These are phyloP conservation scores for Melinaea menophilus DNA, from an alignment of 2,888 invertebrate species.

Conservation along the genomic window DNA sequence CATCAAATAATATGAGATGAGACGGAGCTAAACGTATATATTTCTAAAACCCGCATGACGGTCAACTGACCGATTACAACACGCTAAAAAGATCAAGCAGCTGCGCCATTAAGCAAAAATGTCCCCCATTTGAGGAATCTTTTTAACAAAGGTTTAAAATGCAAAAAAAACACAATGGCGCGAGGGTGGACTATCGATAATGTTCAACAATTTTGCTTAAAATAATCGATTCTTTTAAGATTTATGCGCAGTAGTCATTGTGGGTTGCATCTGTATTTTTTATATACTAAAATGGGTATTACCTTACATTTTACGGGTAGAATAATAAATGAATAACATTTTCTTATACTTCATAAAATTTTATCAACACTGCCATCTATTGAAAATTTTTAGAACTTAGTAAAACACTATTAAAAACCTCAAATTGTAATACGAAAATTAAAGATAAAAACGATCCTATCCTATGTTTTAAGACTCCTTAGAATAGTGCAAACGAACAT, in stretches of 20 bases:
- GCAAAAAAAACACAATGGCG: slow-evolving; percentile 73
- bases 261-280: slow-evolving; percentile 54
- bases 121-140: slow-evolving; percentile 65
- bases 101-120: slow-evolving; percentile 65
- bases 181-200: slow-evolving; percentile 74
- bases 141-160: slow-evolving; percentile 71
- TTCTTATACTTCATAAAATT: too few relatives aligned
- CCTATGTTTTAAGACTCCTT: too few relatives aligned
- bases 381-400: too few relatives aligned
- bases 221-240: slow-evolving; percentile 56
- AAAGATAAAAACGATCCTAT: too few relatives aligned
- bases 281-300: not conserved
- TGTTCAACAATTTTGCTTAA: slow-evolving; percentile 57
- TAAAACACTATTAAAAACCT: too few relatives aligned
- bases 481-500: too few relatives aligned
- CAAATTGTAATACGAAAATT: too few relatives aligned
- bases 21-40: not conserved
- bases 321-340: too few relatives aligned
- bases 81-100: slow-evolving; percentile 40
- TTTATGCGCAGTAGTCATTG: slow-evolving; percentile 73
- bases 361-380: too few relatives aligned
- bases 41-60: slow-evolving; percentile 19
- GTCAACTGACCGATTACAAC: slow-evolving; percentile 27
- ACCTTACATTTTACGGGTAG: too few relatives aligned
- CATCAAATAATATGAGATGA: too few relatives aligned